Percentiles rank a stretch among this genome's conserved stretches.
Conservation (phyloP, 2,113 vertebrate genomes). For the Lophius piscatorius region DNA sequence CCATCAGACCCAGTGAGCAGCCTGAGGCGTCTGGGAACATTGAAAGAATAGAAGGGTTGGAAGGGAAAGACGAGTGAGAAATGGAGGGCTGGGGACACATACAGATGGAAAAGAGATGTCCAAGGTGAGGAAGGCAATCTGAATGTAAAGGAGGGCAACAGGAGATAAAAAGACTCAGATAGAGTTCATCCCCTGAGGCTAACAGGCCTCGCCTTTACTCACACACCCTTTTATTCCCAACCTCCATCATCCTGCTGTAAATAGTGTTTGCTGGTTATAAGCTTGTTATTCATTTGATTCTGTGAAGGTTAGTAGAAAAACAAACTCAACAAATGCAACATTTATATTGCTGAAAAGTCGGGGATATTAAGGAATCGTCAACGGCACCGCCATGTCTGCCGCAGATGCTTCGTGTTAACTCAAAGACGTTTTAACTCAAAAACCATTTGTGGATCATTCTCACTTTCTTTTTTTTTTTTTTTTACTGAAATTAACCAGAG, state of each 20-base stretch:
- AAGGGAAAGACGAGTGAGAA: slow-evolving; percentile 6
- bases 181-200: slow-evolving; percentile 3
- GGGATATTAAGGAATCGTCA: too few relatives aligned
- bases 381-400: too few relatives aligned
- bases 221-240: neutral
- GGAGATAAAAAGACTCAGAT: neutral
- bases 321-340: too few relatives aligned
- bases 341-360: too few relatives aligned
- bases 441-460: too few relatives aligned
- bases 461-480: too few relatives aligned
- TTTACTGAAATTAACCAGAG: too few relatives aligned
- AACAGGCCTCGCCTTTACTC: neutral
- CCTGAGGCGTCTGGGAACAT: slow-evolving; percentile 44
- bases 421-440: too few relatives aligned
- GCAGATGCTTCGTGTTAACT: too few relatives aligned
- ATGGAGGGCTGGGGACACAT: slow-evolving; percentile 8
- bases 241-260: neutral
- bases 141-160: neutral
- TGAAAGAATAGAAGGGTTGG: slow-evolving; percentile 19
- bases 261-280: too few relatives aligned
- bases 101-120: neutral
- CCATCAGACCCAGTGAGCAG: slow-evolving; percentile 62
- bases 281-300: too few relatives aligned
- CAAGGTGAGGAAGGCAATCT: neutral
- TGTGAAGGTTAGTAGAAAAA: too few relatives aligned